phyloP scores from a whole-genome alignment of 2,113 vertebrate species.

The Neoarius graeffei region DNA sequence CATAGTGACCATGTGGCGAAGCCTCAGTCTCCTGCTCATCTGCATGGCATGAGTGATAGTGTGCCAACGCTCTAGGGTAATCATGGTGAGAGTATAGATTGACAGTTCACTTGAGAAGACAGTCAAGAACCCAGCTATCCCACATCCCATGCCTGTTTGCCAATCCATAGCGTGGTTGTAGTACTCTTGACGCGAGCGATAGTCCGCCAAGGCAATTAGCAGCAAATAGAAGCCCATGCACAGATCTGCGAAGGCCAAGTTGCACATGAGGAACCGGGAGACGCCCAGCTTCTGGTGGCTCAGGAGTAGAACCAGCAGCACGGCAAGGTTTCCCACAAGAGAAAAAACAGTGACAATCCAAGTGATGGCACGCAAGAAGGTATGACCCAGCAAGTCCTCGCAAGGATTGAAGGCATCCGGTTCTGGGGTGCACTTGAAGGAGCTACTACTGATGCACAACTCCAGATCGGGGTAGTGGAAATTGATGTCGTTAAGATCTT shows the following conservation, averaged over 20 bases:
- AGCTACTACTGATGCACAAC: conserved; percentile 67
- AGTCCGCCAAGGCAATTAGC: conserved; percentile 85
- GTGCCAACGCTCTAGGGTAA: conserved; percentile 90
- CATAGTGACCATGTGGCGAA: conserved; percentile 78
- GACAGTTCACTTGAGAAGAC: conserved; percentile 93
- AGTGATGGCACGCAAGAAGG: conserved; percentile 81
- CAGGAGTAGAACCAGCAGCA: conserved; percentile 80
- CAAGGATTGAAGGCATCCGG: conserved; percentile 90
- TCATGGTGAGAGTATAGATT: conserved; percentile 85
- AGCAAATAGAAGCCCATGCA: conserved; percentile 92
- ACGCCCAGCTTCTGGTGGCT: conserved; percentile 84
- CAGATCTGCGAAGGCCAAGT: conserved; percentile 87
- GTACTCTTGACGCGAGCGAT: conserved; percentile 82
- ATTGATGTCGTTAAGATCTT: conserved; percentile 58
- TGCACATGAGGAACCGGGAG: conserved; percentile 91
- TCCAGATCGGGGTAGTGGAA: conserved; percentile 70
- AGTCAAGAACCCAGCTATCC: conserved; percentile 83
- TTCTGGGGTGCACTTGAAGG: conserved; percentile 80
- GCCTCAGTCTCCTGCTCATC: conserved; percentile 78
- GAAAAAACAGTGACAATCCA: conserved; percentile 86
- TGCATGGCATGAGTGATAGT: conserved; percentile 90
- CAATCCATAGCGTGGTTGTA: conserved; percentile 91
- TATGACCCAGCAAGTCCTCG: conserved; percentile 88
- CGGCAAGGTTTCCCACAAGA: conserved; percentile 80
- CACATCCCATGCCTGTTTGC: conserved; percentile 86